These are phyloP conservation scores for Prionace glauca DNA, from an alignment of 2,797 vertebrate species.

Conservation along the genomic window DNA sequence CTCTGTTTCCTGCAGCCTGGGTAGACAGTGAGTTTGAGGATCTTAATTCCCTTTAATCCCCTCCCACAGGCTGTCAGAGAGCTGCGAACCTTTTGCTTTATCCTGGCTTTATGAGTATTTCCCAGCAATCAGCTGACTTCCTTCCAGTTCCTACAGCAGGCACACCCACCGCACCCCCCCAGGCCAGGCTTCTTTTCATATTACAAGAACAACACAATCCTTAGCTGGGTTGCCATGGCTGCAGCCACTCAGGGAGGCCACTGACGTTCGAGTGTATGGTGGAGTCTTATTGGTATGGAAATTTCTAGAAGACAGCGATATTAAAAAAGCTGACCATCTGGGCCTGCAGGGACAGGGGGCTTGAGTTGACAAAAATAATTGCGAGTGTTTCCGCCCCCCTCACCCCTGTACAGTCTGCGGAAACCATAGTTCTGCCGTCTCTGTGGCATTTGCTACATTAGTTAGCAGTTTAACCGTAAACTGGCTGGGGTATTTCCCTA, in stretches of 20 bases:
- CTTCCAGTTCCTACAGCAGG: neutral
- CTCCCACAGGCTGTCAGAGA: neutral
- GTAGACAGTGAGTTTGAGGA: neutral
- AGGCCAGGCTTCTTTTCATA: neutral
- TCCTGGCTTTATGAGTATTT: neutral
- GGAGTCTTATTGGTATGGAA: slow-evolving; percentile 3
- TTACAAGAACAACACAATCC: neutral
- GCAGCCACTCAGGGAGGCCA: neutral
- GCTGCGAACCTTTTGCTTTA: neutral
- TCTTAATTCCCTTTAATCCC: neutral
- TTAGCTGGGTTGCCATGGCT: slow-evolving; percentile 1
- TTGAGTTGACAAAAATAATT: neutral
- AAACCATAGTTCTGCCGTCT: neutral
- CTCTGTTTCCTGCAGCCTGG: neutral
- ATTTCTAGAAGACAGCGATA: neutral
- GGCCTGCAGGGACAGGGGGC: neutral
- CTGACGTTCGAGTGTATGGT: neutral
- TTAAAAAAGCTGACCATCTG: neutral
- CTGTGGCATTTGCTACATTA: neutral
- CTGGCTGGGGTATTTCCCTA: neutral
- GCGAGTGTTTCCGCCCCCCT: too few relatives aligned
- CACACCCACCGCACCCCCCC: neutral
- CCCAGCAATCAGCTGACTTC: slow-evolving; percentile 10
- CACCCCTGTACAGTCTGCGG: neutral
- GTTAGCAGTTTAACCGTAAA: neutral